Evolutionary conservation across 2,113 vertebrate genomes (phyloP), one percentile per base, ranked within the genome.

Genomic region (Agelaius phoeniceus): DNA sequence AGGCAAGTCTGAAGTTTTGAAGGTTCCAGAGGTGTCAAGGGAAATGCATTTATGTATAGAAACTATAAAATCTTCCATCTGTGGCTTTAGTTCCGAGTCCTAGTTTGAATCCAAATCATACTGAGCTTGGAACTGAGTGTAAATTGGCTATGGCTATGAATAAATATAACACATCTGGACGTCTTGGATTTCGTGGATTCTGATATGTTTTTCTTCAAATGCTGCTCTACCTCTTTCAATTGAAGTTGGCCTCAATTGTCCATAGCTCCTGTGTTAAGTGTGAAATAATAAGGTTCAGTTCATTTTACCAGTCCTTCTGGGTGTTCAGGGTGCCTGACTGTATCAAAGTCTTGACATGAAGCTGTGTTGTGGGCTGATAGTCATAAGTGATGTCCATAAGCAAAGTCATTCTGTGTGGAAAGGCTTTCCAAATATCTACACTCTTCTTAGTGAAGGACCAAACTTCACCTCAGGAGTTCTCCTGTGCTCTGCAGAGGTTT

Each of bases 41-140:
- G 48, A 97, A 92, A 95, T 96, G 59, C 59, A 92, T 94, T 94
- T 93, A 93, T 95, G 68, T 74, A 71, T 63, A 62, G 37, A 80
- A 92, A 83, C 77, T 74, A 55, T 39, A 86, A 83, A 83, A 67
- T 74, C 35, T 93, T 88, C 90, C 75, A 89, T 95, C 83, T 97
- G 83, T 83, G 59, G 54, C 35, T 90, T 90, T 68, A 83, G 61
- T 94, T 95, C 28, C 0, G 19, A 51, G 21, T 73, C 67, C 31
- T 71, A 74, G 35, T 39, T 67, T 77, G 76, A 85, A 90, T 86
- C 83, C 68, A 91, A 87, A 93, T 89, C 78, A 46, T 43, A 37
- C 46, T 51, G 74, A 43, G 67, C 65, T 85, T 84, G 68, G 65
- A 90, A 77, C 46, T 63, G 72, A 88, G 92, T 95, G 33, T 24